Conservation (phyloP, 2,797 vertebrate genomes). For the Odontamblyopus lacepedii region DNA sequence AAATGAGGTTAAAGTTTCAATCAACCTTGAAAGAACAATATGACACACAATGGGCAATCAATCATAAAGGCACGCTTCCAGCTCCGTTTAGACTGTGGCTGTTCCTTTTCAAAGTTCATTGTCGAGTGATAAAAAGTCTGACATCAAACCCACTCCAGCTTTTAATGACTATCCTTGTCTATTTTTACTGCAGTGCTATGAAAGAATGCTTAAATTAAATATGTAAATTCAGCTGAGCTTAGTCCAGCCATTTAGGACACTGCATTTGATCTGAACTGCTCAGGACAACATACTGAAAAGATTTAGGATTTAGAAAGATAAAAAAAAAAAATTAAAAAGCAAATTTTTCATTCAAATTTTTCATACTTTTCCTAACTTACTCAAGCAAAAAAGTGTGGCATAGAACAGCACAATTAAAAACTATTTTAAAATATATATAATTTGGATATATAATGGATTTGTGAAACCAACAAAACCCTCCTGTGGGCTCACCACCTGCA, state of each 20-base stretch:
- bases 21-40: conserved; percentile 93
- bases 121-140: conserved; percentile 57
- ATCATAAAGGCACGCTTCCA: conserved; percentile 85
- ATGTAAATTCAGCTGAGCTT: background rate
- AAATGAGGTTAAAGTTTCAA: conserved; percentile 99
- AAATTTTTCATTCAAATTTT: too few species aligned
- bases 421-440: too few species aligned
- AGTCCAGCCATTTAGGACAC: background rate
- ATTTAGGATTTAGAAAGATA: background rate
- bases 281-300: background rate
- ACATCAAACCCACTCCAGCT: conserved; percentile 61
- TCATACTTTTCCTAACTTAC: too few species aligned
- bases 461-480: too few species aligned
- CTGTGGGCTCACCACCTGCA: too few species aligned
- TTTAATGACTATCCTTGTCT: conserved; percentile 45
- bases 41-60: conserved; percentile 93
- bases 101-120: conserved; percentile 41
- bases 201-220: background rate
- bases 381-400: too few species aligned
- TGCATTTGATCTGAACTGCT: background rate
- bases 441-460: too few species aligned
- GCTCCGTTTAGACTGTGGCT: conserved; percentile 64
- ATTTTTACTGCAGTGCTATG: conserved; percentile 23
- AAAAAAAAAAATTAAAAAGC: too few species aligned
- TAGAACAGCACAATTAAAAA: background rate